Evolutionary conservation across 2,797 vertebrate genomes (phyloP), one percentile per base, ranked within the genome.

Genomic region (Phrynocephalus vlangalii): DNA sequence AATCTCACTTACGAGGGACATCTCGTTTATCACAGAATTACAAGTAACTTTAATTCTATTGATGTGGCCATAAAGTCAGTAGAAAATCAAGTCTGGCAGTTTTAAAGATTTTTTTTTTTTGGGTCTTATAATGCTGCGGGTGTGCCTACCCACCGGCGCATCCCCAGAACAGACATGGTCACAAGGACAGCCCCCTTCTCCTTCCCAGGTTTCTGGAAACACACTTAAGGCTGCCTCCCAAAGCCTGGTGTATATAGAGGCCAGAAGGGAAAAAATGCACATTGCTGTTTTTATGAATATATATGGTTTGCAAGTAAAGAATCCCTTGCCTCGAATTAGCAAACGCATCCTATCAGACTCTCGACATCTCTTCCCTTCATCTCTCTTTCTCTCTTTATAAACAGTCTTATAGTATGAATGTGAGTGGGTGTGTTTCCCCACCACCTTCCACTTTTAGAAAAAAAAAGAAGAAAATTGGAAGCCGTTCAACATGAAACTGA

Each of bases 11-110:
- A 96, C 95, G 85, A 93, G 95, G 96, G 97, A 97, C 97, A 97
- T 95, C 91, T 95, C 96, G 97, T 98, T 97, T 97, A 97, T 96
- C 96, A 97, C 93, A 89, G 91, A 96, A 96, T 97, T 96, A 96
- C 95, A 94, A 96, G 91, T 95, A 97, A 96, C 95, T 95, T 97
- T 97, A 96, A 97, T 96, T 96, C 95, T 91, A 96, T 96, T 93
- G 95, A 94, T 95, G 95, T 93, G 94, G 94, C 94, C 91, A 95
- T 96, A 94, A 96, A 96, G 88, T 90, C 86, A 50, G 26, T 5
- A 91, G 91, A 92, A 95, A 95, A 95, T 91, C 91, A 90, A 94
- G 92, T 79, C 92, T 71, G 92, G 88, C 85, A 87, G 88, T 90
- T 93, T 84, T 71, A 89, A 86, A 93, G 88, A 85, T 68, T 86